Conservation (phyloP, 2,113 vertebrate genomes). For the Ammodytes marinus region DNA sequence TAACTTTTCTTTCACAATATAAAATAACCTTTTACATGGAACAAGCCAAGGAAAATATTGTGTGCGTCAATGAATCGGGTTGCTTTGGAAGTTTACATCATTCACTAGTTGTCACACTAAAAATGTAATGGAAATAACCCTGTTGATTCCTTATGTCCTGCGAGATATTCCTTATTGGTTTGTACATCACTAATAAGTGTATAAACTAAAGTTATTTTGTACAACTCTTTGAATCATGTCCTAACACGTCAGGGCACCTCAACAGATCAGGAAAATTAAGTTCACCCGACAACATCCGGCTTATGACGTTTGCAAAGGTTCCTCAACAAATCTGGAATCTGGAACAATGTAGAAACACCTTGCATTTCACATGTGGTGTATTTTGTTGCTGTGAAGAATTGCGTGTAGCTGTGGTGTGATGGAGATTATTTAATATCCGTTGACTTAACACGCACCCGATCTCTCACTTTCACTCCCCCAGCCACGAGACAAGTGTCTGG, state of each 20-base stretch:
- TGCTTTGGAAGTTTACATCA: constrained; percentile 50
- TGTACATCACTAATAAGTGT: constrained; percentile 31
- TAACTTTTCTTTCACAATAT: constrained; percentile 2
- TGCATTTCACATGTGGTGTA: constrained; percentile 41
- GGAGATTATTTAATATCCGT: constrained; percentile 30
- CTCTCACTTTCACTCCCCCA: not conserved
- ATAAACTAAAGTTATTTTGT: constrained; percentile 33
- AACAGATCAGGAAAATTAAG: constrained; percentile 3
- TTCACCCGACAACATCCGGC: not conserved
- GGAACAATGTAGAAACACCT: not conserved
- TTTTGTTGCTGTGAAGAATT: constrained; percentile 48
- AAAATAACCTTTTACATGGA: constrained; percentile 31
- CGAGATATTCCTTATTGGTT: constrained; percentile 33
- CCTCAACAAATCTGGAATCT: constrained; percentile 1
- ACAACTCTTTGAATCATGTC: constrained; percentile 11
- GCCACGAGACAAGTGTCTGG: constrained; percentile 5
- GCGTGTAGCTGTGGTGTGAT: constrained; percentile 40
- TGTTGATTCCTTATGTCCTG: constrained; percentile 17
- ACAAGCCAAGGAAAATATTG: constrained; percentile 47
- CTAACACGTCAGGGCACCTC: constrained; percentile 7
- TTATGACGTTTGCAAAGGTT: not conserved
- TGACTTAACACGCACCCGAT: not conserved
- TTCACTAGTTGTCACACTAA: constrained; percentile 24
- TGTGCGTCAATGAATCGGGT: constrained; percentile 17
- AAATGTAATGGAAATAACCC: not conserved